These are phyloP conservation scores for Lepidothrix coronata DNA, from an alignment of 2,113 vertebrate species.

Conservation along the genomic window DNA sequence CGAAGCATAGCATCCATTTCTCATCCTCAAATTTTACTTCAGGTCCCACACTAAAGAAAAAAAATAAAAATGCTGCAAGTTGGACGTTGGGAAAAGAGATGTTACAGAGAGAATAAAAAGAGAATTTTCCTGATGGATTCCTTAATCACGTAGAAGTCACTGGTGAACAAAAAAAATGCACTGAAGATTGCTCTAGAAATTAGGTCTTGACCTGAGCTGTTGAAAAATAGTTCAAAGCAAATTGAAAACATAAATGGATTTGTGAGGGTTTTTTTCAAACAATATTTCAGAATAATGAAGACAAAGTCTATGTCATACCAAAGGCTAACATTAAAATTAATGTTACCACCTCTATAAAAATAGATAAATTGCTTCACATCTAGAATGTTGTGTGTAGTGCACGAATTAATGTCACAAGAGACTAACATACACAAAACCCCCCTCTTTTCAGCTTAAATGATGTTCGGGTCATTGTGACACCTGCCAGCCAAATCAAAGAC, in stretches of 20 bases:
- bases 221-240: constrained; percentile 83
- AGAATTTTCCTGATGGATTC: constrained; percentile 75
- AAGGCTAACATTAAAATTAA: constrained; percentile 78
- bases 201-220: constrained; percentile 85
- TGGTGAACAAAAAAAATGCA: constrained; percentile 71
- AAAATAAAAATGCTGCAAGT: background rate
- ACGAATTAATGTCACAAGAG: background rate
- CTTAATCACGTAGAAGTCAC: constrained; percentile 79
- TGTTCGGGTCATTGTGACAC: background rate
- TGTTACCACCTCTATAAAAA: constrained; percentile 45
- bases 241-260: constrained; percentile 87
- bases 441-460: background rate
- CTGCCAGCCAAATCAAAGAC: background rate
- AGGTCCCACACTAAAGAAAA: background rate
- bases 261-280: constrained; percentile 48
- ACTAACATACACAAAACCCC: background rate
- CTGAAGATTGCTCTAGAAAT: constrained; percentile 78
- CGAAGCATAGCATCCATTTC: constrained; percentile 32
- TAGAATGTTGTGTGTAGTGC: background rate
- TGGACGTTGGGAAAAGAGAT: constrained; percentile 34
- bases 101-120: constrained; percentile 60
- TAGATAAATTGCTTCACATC: constrained; percentile 30
- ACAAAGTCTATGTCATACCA: constrained; percentile 74
- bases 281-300: constrained; percentile 82
- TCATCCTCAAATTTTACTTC: constrained; percentile 49